Evolutionary conservation across 2,888 invertebrate genomes (phyloP).

Genomic region (Lithosia quadra): DNA sequence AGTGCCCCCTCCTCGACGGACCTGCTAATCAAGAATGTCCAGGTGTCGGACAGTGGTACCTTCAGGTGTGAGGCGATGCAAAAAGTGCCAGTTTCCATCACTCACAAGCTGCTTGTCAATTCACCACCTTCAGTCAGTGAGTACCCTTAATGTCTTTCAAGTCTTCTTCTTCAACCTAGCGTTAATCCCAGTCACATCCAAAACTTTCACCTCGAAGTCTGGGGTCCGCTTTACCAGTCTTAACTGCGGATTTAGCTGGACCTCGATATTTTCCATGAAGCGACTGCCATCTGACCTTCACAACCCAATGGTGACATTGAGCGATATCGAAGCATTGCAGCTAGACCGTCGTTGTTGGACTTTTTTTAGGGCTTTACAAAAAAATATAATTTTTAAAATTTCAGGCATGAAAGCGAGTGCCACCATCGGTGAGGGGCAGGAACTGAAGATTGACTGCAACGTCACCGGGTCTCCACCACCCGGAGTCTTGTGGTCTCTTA

Average conservation of each 20-base stretch:
- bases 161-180: too few species aligned
- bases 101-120: constrained; percentile 63
- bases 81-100: constrained; percentile 47
- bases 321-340: too few species aligned
- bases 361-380: too few species aligned
- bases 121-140: constrained; percentile 69
- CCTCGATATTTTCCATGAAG: too few species aligned
- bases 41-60: constrained; percentile 58
- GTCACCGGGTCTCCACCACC: constrained; percentile 70
- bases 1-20: constrained; percentile 65
- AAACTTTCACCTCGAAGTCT: too few species aligned
- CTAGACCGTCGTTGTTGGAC: too few species aligned
- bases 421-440: constrained; percentile 58
- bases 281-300: too few species aligned
- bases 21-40: constrained; percentile 62
- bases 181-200: too few species aligned
- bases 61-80: constrained; percentile 68
- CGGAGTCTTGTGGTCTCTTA: constrained; percentile 71
- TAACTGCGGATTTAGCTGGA: too few species aligned
- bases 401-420: constrained; percentile 49
- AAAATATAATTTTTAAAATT: too few species aligned
- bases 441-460: constrained; percentile 67
- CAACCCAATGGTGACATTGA: too few species aligned
- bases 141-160: constrained; percentile 37
- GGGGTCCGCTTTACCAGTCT: too few species aligned